Percentiles rank a stretch among this genome's conserved stretches.
Evolutionary conservation across 1,140 invertebrate genomes (phyloP).

Genomic region (Ostrea edulis): DNA sequence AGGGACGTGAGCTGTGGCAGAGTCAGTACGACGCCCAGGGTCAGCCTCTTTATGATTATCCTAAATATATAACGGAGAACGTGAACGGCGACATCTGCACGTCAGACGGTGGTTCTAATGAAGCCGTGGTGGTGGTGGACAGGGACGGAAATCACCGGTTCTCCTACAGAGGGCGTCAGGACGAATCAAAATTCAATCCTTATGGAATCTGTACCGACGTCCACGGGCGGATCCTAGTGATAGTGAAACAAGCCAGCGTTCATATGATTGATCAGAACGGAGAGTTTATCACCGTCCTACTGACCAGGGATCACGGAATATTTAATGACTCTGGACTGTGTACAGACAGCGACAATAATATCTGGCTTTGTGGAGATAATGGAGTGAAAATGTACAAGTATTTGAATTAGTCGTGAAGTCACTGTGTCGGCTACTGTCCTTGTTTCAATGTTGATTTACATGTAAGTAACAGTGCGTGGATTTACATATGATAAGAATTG

Average conservation of each 20-base stretch:
- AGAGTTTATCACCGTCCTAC: not conserved
- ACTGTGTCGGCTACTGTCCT: too few species aligned
- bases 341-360: too few species aligned
- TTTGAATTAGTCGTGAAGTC: too few species aligned
- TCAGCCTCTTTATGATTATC: not conserved
- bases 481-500: too few species aligned
- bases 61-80: not conserved
- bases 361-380: too few species aligned
- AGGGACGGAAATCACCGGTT: not conserved
- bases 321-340: too few species aligned
- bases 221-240: not conserved
- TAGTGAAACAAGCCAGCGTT: not conserved
- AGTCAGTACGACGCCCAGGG: not conserved
- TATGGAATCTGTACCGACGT: not conserved
- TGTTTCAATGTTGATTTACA: too few species aligned
- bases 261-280: not conserved
- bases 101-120: not conserved
- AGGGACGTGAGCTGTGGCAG: not conserved
- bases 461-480: too few species aligned
- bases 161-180: not conserved
- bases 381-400: too few species aligned
- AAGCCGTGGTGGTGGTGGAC: not conserved
- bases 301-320: not conserved
- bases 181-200: not conserved
- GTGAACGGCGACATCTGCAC: not conserved